Evolutionary conservation across 2,113 vertebrate species (phyloP), one percentile per base, ranked within the genome.

Genomic region (Vimba vimba): DNA sequence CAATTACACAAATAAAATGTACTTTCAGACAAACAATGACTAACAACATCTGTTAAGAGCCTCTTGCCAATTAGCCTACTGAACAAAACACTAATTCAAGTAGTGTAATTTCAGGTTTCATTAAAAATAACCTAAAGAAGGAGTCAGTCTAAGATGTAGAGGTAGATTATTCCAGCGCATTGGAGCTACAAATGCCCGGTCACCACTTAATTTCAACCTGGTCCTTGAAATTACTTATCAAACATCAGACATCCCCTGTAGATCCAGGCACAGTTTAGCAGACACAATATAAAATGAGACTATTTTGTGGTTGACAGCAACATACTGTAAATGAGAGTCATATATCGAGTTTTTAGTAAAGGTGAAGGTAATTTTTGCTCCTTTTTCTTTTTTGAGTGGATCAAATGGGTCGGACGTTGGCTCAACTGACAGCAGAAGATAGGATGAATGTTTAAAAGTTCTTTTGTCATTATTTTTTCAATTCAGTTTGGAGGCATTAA

Each of bases 181-280:
- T 43, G 7, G 39, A 43, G 39, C 39, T 39, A 39, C 39, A 39
- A 39, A 39, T 39, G 39, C 39, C 6, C 39, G 39, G 39, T 39
- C 39, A 43, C 43, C 43, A 43, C 43, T 43, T 43, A 8, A 43
- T 43, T 43, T 43, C 43, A 43, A 43, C 43, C 43, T 43, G 43
- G 43, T 43, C 0, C 43, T 43, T 43, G 43, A 43, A 43, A 43
- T 43, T 10, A 91, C 89, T 88, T 90, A 80, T 93, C 87, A 91
- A 87, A 87, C 91, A 86, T 80, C 88, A 84, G 82, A 76, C 86
- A 80, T 43, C 68, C 33, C 50, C 45, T 15, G 83, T 82, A 62
- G 30, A 79, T 71, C 69, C 64, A 82, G 30, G 62, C 64, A 85
- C 57, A 83, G 39, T 66, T 69, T 68, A 64, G 57, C 76, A 74